These are phyloP conservation scores for Bubo scandiacus DNA, from an alignment of 2,113 vertebrate genomes.

Conservation along the genomic window DNA sequence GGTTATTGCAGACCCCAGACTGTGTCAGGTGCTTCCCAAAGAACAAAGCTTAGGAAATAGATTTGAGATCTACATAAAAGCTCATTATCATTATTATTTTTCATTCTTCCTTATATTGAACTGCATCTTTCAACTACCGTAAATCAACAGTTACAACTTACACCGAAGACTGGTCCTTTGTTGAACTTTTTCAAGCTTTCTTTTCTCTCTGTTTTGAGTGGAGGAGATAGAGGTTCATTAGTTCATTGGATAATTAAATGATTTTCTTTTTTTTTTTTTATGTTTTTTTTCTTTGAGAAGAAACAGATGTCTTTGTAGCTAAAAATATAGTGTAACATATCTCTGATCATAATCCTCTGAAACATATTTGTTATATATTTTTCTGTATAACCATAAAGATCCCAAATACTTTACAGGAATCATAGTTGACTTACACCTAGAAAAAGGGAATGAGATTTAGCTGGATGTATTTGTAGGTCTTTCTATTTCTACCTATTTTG, in stretches of 20 bases:
- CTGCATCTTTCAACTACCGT: background rate
- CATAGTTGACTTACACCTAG: background rate
- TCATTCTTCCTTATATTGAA: background rate
- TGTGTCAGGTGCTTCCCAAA: background rate
- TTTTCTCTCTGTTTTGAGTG: background rate
- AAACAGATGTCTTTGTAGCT: background rate
- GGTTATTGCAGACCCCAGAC: background rate
- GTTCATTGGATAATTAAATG: background rate
- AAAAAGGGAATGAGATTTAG: background rate
- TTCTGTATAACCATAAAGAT: background rate
- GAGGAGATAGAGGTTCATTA: background rate
- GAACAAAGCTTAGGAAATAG: background rate
- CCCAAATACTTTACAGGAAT: background rate
- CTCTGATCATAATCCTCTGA: background rate
- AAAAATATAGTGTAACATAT: background rate
- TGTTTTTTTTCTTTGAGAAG: background rate
- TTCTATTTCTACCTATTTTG: background rate
- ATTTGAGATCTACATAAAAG: conserved; percentile 7
- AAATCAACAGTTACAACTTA: background rate
- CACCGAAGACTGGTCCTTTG: background rate
- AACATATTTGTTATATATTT: background rate
- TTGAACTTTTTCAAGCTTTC: background rate
- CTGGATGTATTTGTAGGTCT: background rate
- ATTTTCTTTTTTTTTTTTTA: background rate
- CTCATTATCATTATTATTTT: background rate